Evolutionary conservation across 2,113 vertebrate species (phyloP), one percentile per base, ranked within the genome.

Genomic region (Rhineura floridana): DNA sequence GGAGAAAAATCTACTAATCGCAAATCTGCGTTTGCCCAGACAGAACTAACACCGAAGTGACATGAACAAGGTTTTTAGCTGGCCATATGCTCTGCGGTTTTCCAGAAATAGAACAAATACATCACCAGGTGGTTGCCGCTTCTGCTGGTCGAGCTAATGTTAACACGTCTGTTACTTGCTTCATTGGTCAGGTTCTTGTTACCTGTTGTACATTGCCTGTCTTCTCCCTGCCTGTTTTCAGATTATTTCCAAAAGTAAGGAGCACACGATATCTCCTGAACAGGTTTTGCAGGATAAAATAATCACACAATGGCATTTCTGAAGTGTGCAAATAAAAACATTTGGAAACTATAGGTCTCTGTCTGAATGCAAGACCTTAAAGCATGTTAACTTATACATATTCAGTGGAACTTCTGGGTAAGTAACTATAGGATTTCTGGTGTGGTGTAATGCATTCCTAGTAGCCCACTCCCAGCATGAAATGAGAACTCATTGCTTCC

Each of bases 61-160:
- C 82, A 76, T 89, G 81, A 87, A 5, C 83, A 87, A 93, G 36
- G 48, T 4, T 79, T 91, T 91, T 50, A 72, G n/a, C 48, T 65
- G 52, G 81, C 89, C 89, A 90, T 90, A 84, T 90, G 85, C 90
- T 88, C 33, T 81, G 25, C n/a, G 69, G 30, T 92, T 94, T 89
- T 75, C 91, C 89, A 92, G 81, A 91, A 94, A 90, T 44, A 88
- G 83, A 92, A 39, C 19, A 91, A 84, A 87, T 44, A 17, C 42
- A 81, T 88, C 91, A 92, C 69, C 85, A 93, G 70, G 84, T 91
- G 80, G 13, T 79, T 92, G 46, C 42, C 46, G 52, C 76, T 77
- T 59, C 76, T 92, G 73, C 55, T 88, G 67, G 89, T 87, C 17
- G 70, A 89, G n/a, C 48, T 90, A 72, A 83, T 90, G 52, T 86